phyloP scores from a whole-genome alignment of 2,113 vertebrate species.

The Phyllostomus hastatus region DNA sequence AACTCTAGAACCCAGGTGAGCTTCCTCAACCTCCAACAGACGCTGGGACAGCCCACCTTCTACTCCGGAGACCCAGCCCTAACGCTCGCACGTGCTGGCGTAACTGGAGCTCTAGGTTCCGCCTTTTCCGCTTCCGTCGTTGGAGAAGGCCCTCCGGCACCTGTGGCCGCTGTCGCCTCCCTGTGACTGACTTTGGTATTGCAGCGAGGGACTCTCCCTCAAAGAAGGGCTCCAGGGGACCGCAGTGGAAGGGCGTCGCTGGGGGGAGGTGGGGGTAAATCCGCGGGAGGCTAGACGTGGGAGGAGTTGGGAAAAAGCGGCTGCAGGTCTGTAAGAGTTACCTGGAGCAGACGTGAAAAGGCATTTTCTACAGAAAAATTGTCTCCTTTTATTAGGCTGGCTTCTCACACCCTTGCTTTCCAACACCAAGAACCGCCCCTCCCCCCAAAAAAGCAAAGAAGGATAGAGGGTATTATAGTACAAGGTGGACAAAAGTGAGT shows the following conservation, averaged over 20 bases:
- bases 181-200: not conserved
- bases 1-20: rapidly evolving
- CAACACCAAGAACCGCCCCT: not conserved
- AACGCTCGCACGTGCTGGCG: not conserved
- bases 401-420: not conserved
- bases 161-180: rapidly evolving
- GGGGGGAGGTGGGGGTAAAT: not conserved
- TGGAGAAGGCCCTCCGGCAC: rapidly evolving
- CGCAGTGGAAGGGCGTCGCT: not conserved
- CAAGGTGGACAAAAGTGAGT: not conserved
- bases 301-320: rapidly evolving
- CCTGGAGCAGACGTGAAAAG: not conserved
- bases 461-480: not conserved
- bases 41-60: rapidly evolving
- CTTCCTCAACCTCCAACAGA: rapidly evolving
- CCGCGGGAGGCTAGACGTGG: rapidly evolving
- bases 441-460: not conserved
- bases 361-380: not conserved
- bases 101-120: not conserved
- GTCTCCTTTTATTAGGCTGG: not conserved
- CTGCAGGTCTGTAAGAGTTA: rapidly evolving
- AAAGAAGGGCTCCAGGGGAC: rapidly evolving
- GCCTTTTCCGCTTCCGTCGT: constrained; percentile 62
- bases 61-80: rapidly evolving
- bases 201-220: rapidly evolving